Percentiles rank a stretch among this genome's conserved stretches.
These are phyloP conservation scores for Nomada fabriciana DNA, from an alignment of 2,888 invertebrate genomes.

Conservation along the genomic window DNA sequence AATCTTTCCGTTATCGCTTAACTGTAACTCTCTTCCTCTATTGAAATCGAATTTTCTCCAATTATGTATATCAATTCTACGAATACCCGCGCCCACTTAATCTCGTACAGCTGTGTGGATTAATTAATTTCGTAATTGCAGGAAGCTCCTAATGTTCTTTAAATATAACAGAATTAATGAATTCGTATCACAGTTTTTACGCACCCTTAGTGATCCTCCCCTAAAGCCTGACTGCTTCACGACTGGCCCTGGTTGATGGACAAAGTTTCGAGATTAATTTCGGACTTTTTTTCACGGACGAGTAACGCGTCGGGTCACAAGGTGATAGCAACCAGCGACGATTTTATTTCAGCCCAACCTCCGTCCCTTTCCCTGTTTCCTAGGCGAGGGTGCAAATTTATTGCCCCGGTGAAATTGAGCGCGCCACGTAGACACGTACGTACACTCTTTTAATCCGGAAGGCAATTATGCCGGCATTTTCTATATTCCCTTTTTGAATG, in stretches of 20 bases:
- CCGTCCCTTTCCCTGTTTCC: not conserved
- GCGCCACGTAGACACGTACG: constrained; percentile 41
- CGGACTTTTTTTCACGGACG: constrained; percentile 13
- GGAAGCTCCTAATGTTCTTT: too few species aligned
- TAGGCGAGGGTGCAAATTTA: constrained; percentile 54
- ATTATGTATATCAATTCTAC: too few species aligned
- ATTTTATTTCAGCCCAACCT: constrained; percentile 39
- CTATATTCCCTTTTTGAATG: constrained; percentile 64
- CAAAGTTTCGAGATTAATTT: constrained; percentile 52
- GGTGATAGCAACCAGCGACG: constrained; percentile 25
- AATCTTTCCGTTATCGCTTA: not conserved
- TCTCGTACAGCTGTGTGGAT: too few species aligned
- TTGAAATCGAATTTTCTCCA: too few species aligned
- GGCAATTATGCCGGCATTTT: constrained; percentile 67
- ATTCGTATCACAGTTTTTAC: not conserved
- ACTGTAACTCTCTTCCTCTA: not conserved
- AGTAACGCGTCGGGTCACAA: constrained; percentile 8
- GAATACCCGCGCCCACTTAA: too few species aligned
- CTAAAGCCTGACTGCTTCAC: constrained; percentile 17
- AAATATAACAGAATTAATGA: too few species aligned
- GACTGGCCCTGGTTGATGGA: constrained; percentile 1
- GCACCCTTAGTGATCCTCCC: not conserved
- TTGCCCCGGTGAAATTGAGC: constrained; percentile 58
- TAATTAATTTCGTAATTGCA: too few species aligned
- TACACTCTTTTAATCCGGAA: constrained; percentile 62